Base-by-base conservation (phyloP, 2,797 vertebrate species). In the Garrulus glandarius region DNA sequence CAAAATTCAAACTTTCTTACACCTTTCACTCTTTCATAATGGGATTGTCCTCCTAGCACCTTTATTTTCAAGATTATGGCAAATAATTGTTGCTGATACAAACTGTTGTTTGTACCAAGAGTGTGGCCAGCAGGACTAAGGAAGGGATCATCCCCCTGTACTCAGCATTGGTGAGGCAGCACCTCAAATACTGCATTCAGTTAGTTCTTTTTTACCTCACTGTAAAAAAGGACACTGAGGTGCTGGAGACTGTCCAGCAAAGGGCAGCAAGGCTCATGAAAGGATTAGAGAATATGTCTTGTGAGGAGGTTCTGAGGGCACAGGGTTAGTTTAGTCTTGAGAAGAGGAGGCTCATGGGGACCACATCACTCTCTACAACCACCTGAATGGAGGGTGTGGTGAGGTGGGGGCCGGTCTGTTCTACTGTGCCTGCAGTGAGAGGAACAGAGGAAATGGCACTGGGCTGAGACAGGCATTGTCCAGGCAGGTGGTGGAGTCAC, bases 161-260 rank as follows among this genome's bases (percentile, higher is more conserved):
- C 9, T 37, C 24, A 43, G 50, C 50, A 56, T 1, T 43, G 32
- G 19, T n/a, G 22, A 49, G n/a, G 36, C 50, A 29, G 30, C 19
- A 56, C 9, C 32, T 71, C 3, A 1, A 23, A 9, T 49, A 20
- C 27, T 50, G 32, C 7, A 3, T 64, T 50, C 27, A 50, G 36
- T 57, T 47, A 50, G 36, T 57, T 47, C 44, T 64, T 41, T 41
- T 41, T 41, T 41, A 41, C 6, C 36, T 50, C 50, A 17, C 19
- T 64, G n/a, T 56, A 10, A 14, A 43, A 63, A 37, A 37, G 36
- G 27, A 43, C 5, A n/a, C 1, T 64, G 18, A 36, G 22, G 13
- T 63, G 50, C 22, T 8, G 7, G 10, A 64, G 27, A 0, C 0
- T n/a, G 27, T 49, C 57, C 65, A 87, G 32, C 7, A 32, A 64